Conservation (phyloP, 1,140 invertebrate species). For the Drosophila kanapiae region DNA sequence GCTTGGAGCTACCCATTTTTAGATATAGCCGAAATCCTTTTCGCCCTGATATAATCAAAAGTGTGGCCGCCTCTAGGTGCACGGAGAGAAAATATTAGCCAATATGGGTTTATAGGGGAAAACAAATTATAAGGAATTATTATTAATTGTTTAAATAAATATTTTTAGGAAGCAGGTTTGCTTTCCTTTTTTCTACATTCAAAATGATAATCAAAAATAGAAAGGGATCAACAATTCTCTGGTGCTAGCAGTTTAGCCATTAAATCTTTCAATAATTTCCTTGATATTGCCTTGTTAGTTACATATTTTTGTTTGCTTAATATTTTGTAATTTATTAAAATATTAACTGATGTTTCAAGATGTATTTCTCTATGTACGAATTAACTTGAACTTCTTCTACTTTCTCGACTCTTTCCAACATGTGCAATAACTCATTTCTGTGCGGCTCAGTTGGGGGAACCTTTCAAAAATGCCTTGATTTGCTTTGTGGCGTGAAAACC, state of each 20-base stretch:
- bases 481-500: slow-evolving; percentile 79
- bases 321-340: not conserved
- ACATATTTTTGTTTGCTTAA: not conserved
- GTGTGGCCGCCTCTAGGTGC: slow-evolving; percentile 57
- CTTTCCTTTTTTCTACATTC: too few relatives aligned
- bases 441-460: slow-evolving; percentile 35
- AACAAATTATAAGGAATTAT: not conserved
- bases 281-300: too few relatives aligned
- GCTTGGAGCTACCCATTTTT: slow-evolving; percentile 36
- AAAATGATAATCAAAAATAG: too few relatives aligned
- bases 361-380: not conserved
- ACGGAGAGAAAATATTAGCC: not conserved
- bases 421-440: slow-evolving; percentile 81
- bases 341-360: too few relatives aligned
- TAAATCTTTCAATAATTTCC: not conserved
- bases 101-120: not conserved
- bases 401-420: slow-evolving; percentile 31
- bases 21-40: slow-evolving; percentile 50
- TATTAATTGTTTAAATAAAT: not conserved
- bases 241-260: not conserved
- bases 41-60: slow-evolving; percentile 78
- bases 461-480: slow-evolving; percentile 79
- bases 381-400: slow-evolving; percentile 16
- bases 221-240: not conserved
- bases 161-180: too few relatives aligned